These are phyloP conservation scores for Bombylius major DNA, from an alignment of 2,888 invertebrate species.

Conservation along the genomic window DNA sequence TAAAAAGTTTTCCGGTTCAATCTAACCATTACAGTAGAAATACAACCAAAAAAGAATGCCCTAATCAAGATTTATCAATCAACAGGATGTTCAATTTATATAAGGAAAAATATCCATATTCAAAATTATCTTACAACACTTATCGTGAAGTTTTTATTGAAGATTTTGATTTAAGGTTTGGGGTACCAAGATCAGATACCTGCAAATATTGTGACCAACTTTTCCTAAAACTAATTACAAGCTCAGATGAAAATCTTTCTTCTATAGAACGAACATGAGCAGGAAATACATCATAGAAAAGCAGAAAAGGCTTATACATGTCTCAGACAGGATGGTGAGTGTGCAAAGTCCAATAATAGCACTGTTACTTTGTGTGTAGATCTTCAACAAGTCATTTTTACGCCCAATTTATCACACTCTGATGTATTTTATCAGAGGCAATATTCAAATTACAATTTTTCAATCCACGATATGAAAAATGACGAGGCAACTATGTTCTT, in stretches of 20 bases:
- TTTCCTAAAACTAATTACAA: background rate
- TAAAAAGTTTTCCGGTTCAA: background rate
- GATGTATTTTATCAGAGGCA: conserved; percentile 6
- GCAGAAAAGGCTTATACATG: background rate
- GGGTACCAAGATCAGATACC: conserved; percentile 3
- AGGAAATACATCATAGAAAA: background rate
- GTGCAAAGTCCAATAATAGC: background rate
- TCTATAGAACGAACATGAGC: background rate
- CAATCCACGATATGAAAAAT: background rate
- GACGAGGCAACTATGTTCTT: conserved; percentile 3
- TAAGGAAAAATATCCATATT: conserved; percentile 1
- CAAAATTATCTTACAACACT: background rate
- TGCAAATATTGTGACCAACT: background rate
- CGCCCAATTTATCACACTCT: conserved; percentile 1
- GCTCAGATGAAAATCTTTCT: background rate
- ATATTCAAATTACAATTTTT: conserved; percentile 6
- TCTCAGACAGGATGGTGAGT: background rate
- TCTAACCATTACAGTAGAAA: background rate
- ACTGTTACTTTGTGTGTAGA: background rate
- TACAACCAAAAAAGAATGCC: no score
- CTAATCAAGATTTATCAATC: no score
- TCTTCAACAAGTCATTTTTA: conserved; percentile 7
- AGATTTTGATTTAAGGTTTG: conserved; percentile 1
- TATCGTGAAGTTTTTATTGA: conserved; percentile 2
- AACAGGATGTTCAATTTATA: no score